phyloP scores from a whole-genome alignment of 92 coral and sea anemone genomes.

The Umimayanthus kanabou region DNA sequence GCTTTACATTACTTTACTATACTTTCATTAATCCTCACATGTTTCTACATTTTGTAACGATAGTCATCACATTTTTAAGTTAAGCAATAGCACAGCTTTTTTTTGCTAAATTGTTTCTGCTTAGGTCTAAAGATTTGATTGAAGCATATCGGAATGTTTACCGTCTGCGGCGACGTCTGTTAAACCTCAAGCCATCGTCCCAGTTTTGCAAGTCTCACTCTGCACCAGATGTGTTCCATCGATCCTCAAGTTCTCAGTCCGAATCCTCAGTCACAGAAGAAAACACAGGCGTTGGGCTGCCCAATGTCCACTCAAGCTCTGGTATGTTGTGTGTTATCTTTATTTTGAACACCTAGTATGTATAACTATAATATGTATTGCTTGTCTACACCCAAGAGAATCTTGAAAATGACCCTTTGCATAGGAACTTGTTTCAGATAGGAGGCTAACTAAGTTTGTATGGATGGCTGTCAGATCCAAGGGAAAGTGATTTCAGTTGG shows the following conservation, averaged over 20 bases:
- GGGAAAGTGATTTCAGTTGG: too few species aligned
- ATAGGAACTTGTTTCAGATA: too few species aligned
- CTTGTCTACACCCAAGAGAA: neutral
- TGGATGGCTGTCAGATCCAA: too few species aligned
- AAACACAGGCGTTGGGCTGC: slow-evolving; percentile 9
- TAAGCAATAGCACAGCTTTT: neutral
- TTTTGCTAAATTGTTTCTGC: neutral
- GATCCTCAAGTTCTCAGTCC: slow-evolving; percentile 26
- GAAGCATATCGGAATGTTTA: slow-evolving; percentile 70
- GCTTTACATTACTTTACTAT: too few species aligned
- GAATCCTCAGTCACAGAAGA: slow-evolving; percentile 13
- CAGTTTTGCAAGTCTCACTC: slow-evolving; percentile 46
- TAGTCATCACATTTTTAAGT: too few species aligned
- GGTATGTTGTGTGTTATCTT: neutral
- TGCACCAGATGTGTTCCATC: slow-evolving; percentile 30
- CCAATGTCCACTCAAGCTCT: slow-evolving; percentile 34
- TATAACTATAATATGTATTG: too few species aligned
- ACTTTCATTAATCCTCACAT: too few species aligned
- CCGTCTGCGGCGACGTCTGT: slow-evolving; percentile 60
- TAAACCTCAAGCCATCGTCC: slow-evolving; percentile 54
- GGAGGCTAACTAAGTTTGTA: neutral
- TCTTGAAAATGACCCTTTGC: too few species aligned
- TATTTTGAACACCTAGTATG: too few species aligned
- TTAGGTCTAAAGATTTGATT: slow-evolving; percentile 72
- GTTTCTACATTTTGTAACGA: too few species aligned